Conservation (phyloP, 2,888 invertebrate species). For the Deilephila porcellus region DNA sequence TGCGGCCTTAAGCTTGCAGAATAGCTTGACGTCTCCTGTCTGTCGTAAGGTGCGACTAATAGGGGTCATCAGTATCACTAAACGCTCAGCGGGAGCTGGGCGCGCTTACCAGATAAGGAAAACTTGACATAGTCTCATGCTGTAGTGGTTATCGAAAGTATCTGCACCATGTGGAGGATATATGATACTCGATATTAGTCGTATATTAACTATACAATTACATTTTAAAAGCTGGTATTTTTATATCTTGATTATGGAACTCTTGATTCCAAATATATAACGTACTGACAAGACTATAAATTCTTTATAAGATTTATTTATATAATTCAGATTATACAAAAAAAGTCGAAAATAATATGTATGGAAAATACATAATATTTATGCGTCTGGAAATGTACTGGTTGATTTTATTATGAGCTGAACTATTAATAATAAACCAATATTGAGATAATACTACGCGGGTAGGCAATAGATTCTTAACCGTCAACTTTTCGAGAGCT, state of each 20-base stretch:
- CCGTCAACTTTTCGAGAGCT: background rate
- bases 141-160: background rate
- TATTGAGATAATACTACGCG: background rate
- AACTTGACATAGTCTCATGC: background rate
- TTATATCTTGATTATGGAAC: too few species aligned
- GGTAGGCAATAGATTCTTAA: background rate
- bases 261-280: too few species aligned
- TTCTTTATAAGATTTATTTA: background rate
- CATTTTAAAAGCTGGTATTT: too few species aligned
- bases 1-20: conserved; percentile 10
- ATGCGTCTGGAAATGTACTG: conserved; percentile 1
- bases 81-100: background rate
- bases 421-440: conserved; percentile 8
- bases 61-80: conserved; percentile 18
- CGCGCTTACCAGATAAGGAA: background rate
- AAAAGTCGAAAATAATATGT: background rate
- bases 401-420: background rate
- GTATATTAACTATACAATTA: too few species aligned
- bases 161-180: background rate
- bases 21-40: background rate
- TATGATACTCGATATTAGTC: background rate
- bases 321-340: background rate
- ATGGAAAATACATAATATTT: background rate
- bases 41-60: conserved; percentile 7
- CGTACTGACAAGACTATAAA: too few species aligned